Conservation (phyloP, 2,888 invertebrate species). For the Rhopalosiphum nymphaeae region DNA sequence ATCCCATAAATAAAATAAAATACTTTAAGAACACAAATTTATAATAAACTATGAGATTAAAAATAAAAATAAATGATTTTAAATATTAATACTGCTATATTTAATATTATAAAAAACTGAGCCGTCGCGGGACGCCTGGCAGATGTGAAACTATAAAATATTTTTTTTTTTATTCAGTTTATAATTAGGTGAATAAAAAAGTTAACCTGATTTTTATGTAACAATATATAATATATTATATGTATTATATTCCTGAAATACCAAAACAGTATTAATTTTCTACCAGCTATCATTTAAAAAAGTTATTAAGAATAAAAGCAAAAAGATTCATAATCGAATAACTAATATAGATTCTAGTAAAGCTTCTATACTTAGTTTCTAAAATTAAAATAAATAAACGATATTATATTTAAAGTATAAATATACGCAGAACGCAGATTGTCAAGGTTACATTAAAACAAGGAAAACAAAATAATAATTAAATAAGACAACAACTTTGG, state of each 20-base stretch:
- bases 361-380: neutral
- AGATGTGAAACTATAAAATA: too few species aligned
- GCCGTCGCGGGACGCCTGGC: too few species aligned
- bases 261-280: neutral
- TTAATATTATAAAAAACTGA: neutral
- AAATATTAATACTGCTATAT: neutral
- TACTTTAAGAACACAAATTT: neutral
- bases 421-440: neutral
- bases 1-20: neutral
- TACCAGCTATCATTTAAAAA: neutral
- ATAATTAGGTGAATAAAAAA: neutral
- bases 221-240: neutral
- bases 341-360: neutral
- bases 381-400: neutral
- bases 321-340: neutral
- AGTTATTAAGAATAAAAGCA: neutral
- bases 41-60: neutral
- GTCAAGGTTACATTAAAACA: neutral
- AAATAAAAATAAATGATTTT: neutral
- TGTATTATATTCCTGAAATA: neutral
- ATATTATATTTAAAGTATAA: neutral
- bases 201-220: neutral
- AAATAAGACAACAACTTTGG: neutral
- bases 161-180: too few species aligned
- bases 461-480: slow-evolving; percentile 15